phyloP scores from a whole-genome alignment of 2,113 vertebrate genomes.

The Corvus hawaiiensis region DNA sequence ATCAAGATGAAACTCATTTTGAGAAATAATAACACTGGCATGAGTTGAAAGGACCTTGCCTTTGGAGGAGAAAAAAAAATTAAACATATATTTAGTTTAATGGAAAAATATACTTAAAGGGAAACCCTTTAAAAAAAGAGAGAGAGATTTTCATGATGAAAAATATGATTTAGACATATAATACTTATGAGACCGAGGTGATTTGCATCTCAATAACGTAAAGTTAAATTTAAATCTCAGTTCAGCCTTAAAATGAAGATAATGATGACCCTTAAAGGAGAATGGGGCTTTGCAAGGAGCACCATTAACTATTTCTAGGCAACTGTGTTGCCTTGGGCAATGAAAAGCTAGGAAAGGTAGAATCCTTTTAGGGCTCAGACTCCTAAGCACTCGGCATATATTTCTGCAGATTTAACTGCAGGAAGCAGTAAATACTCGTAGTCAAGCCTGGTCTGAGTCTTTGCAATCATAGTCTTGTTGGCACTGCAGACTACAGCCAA shows the following conservation, averaged over 20 bases:
- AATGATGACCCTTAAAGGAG: slow-evolving; percentile 34
- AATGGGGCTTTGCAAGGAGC: not conserved
- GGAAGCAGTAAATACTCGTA: not conserved
- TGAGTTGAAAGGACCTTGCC: slow-evolving; percentile 68
- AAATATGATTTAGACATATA: slow-evolving; percentile 40
- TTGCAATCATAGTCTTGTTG: not conserved
- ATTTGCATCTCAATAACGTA: slow-evolving; percentile 37
- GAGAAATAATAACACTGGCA: slow-evolving; percentile 70
- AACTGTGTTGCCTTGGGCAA: not conserved
- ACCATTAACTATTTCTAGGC: slow-evolving; percentile 32
- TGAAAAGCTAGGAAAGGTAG: not conserved
- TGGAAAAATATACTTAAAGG: slow-evolving; percentile 38
- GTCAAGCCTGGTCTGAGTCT: not conserved
- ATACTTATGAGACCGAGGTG: not conserved
- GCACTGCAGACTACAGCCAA: not conserved
- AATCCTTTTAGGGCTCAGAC: not conserved
- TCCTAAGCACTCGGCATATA: not conserved
- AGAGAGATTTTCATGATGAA: not conserved
- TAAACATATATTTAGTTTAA: slow-evolving; percentile 66
- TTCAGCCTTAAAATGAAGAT: slow-evolving; percentile 38
- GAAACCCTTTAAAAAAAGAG: not conserved
- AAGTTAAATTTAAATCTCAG: slow-evolving; percentile 44
- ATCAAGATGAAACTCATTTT: slow-evolving; percentile 75
- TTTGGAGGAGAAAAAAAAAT: slow-evolving; percentile 62
- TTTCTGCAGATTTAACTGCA: not conserved